A percentile compares a stretch with the other conserved stretches of the same genome.
phyloP scores from a whole-genome alignment of 37 sponge, comb jelly and placozoan genomes.

The Aphrocallistes beatrix region DNA sequence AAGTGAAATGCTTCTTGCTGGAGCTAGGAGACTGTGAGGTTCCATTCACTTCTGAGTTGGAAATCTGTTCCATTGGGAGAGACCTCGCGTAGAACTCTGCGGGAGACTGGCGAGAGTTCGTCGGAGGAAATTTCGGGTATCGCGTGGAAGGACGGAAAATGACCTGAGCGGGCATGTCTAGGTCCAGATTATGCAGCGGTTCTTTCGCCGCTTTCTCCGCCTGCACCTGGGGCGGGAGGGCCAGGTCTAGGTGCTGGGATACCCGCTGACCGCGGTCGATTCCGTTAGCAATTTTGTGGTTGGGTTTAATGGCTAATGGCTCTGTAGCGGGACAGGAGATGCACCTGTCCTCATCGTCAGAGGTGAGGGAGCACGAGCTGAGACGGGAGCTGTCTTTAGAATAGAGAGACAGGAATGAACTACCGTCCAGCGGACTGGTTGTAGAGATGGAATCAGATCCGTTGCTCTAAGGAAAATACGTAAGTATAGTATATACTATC shows the following conservation, averaged over 20 bases:
- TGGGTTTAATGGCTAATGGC: neutral
- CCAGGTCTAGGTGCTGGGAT: constrained; percentile 8
- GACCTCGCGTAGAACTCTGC: neutral
- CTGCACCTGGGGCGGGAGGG: neutral
- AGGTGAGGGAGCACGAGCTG: neutral
- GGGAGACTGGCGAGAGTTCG: neutral
- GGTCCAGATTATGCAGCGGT: neutral
- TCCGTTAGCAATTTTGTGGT: neutral
- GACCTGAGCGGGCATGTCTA: neutral
- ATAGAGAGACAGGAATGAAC: constrained; percentile 1
- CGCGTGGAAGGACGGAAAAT: neutral
- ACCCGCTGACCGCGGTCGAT: neutral
- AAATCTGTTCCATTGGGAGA: neutral
- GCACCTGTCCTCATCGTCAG: constrained; percentile 1
- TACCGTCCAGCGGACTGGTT: neutral
- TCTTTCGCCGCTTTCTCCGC: neutral
- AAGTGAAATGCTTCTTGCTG: neutral
- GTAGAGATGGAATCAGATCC: neutral
- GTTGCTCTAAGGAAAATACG: neutral
- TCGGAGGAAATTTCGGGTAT: neutral
- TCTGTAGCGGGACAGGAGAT: neutral
- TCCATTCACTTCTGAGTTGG: neutral
- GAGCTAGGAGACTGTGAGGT: neutral
- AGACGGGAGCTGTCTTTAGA: neutral
- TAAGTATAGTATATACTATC: too few relatives aligned